Evolutionary conservation across 1,140 invertebrate species (phyloP).

Genomic region (Ditylenchus dipsaci): DNA sequence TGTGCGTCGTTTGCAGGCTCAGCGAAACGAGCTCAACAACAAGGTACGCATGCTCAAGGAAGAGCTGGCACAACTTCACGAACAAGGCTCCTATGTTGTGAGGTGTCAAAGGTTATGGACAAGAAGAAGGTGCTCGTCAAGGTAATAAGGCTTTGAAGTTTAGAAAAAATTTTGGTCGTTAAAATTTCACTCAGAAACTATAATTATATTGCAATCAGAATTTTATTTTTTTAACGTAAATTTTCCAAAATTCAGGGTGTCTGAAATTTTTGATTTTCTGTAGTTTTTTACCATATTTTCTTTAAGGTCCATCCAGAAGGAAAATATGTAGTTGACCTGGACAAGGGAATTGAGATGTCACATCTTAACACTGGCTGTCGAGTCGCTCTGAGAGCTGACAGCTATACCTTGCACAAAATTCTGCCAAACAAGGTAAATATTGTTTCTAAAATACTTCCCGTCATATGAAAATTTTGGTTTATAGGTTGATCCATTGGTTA

Average conservation of each 20-base stretch:
- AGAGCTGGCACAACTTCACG: constrained; percentile 92
- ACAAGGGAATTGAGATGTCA: constrained; percentile 98
- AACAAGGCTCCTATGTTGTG: constrained; percentile 98
- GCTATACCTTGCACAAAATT: constrained; percentile 97
- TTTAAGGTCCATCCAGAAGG: constrained; percentile 92
- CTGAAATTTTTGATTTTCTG: no score
- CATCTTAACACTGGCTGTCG: constrained; percentile 94
- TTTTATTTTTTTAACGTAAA: no score
- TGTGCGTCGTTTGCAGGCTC: constrained; percentile 89
- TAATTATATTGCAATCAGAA: no score
- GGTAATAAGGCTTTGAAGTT: constrained; percentile 57
- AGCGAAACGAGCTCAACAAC: constrained; percentile 97
- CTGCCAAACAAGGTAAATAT: constrained; percentile 82
- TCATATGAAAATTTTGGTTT: not conserved
- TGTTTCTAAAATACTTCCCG: constrained; percentile 8
- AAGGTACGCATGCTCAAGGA: constrained; percentile 73
- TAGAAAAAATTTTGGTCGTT: not conserved
- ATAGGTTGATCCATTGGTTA: constrained; percentile 93
- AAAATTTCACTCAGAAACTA: no score
- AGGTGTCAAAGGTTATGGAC: constrained; percentile 99
- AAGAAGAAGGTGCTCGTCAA: constrained; percentile 99
- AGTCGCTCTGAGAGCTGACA: constrained; percentile 95
- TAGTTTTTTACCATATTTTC: no score
- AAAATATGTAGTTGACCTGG: constrained; percentile 98
- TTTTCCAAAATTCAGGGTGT: no score